These are phyloP conservation scores for Struthio camelus DNA, from an alignment of 2,113 vertebrate genomes.

Conservation along the genomic window DNA sequence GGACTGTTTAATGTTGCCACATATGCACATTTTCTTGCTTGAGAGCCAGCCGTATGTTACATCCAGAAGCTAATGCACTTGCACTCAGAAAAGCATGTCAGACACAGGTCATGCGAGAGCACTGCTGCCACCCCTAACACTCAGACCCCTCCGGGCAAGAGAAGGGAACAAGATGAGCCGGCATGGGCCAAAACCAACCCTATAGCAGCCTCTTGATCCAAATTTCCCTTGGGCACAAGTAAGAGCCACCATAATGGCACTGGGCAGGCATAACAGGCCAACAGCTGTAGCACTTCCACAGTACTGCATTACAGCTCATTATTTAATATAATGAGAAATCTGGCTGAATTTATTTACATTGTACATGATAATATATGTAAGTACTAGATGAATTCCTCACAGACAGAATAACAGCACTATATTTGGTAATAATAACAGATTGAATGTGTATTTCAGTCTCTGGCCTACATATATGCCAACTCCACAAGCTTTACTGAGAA, in stretches of 20 bases:
- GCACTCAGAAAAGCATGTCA: too few relatives aligned
- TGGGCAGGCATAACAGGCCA: neutral
- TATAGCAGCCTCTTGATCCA: neutral
- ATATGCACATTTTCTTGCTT: neutral
- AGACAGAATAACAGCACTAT: neutral
- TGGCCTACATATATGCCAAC: neutral
- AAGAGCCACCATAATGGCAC: neutral
- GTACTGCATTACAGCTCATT: neutral
- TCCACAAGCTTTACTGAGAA: neutral
- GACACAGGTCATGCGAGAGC: too few relatives aligned
- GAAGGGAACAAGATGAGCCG: too few relatives aligned
- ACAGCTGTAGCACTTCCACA: neutral
- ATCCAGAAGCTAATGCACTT: neutral
- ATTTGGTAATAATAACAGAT: neutral
- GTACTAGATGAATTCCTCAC: neutral
- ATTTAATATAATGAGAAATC: neutral
- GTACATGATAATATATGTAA: neutral
- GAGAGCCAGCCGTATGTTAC: neutral
- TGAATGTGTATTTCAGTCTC: neutral
- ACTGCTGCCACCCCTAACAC: neutral
- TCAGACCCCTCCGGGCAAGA: too few relatives aligned
- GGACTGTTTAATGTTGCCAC: neutral
- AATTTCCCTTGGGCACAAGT: accelerated
- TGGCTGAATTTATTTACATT: neutral
- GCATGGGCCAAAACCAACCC: neutral